Base-by-base conservation (phyloP, 2,797 vertebrate species). In the Chrosomus eos region DNA sequence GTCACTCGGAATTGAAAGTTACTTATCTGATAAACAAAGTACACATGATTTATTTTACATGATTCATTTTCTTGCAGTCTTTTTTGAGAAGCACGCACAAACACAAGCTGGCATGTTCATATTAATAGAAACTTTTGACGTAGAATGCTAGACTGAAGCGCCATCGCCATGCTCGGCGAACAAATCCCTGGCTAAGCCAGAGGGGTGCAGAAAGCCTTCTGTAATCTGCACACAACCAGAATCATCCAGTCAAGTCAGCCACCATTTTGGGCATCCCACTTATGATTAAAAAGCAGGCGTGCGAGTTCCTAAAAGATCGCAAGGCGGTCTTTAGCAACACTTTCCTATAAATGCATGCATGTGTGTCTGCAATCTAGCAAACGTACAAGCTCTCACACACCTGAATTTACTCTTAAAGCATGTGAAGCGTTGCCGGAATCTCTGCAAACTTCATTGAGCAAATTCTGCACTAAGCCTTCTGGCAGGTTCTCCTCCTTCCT, bases 171-270 rank as follows among this genome's bases (percentile, higher is more conserved):
- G 85, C 87, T 87, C 74, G 48, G 60, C 68, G 82, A 89, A 85
- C 86, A 90, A 88, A 90, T 90, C 88, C 86, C 62, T 77, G 80
- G 76, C 82, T 86, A 88, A 87, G 75, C 83, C 80, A 78, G 80
- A 72, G 70, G 77, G 68, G 73, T 85, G 85, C 80, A 85, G 84
- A 64, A 88, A 81, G 77, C 80, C 70, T 67, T 79, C 78, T 87
- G 73, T 90, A 89, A 90, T 90, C 86, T 88, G 86, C 82, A 80
- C 77, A 84, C 80, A 72, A 40, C 81, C 86, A 60, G 82, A 90
- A 86, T 87, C 86, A 85, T 70, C 48, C 82, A 64, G 75, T 73
- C 80, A 86, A 87, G 68, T 81, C 88, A 75, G 62, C 23, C 80
- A 86, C 51, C 55, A 43, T 79, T 90, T 74, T 51, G 71, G 73